Base-by-base conservation (phyloP, 2,888 invertebrate genomes). In the Herminia tarsipennalis region DNA sequence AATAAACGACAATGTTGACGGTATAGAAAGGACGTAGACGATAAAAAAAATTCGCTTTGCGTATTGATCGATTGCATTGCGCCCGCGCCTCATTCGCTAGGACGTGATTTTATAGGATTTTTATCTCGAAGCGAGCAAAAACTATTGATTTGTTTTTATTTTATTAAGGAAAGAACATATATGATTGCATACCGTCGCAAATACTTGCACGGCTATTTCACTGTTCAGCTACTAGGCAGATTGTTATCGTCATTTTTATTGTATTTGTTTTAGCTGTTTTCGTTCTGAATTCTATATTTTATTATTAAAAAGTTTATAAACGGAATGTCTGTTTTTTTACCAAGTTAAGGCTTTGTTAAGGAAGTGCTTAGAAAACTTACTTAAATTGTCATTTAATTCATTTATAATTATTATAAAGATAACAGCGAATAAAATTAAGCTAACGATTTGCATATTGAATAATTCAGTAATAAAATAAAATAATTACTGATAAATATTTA, bases 61-160 rank as follows among this genome's bases (percentile, higher is more conserved):
- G 35, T 22, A 32, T 27, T 24, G 18, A 22, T n/a, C 35, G 30
- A 6, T 66, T 64, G 64, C 59, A 59, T 56, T 50, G 52, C 53
- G 46, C 33, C n/a, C 33, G 32, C 45, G 43, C 24, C 38, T 43
- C 49, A 53, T 48, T 52, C 38, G 60, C 49, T 41, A 52, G 68
- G 66, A 80, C 83, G 83, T 82, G 83, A 80, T 85, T 87, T 88
- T 83, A 87, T 85, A 67, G 81, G 76, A 76, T 73, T 88, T 78
- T 87, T 83, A 87, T 88, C 86, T 74, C 54, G 68, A 53, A 33
- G 47, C 60, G 43, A 60, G 42, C 56, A 58, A 66, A 62, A 61
- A 54, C 56, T 56, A 64, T 14, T 71, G 67, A 66, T 67, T 72
- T 65, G 45, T 56, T 70, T 62, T 64, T 66, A 55, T 67, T 68